Base-by-base conservation (phyloP, 2,888 invertebrate genomes). In the Trichopria drosophilae region DNA sequence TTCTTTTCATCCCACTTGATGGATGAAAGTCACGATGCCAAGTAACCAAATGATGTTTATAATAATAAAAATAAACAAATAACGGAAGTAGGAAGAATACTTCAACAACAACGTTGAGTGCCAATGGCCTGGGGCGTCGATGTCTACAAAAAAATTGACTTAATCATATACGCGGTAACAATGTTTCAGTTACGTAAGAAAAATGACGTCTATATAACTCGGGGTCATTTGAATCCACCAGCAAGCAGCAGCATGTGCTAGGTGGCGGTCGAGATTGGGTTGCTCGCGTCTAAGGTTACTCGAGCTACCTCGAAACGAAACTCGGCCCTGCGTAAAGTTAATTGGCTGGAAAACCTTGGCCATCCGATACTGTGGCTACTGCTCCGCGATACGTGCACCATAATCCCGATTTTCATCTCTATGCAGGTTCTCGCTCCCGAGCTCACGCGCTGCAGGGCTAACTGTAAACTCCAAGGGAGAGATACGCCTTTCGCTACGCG, bases 341-440 rank as follows among this genome's bases (percentile, higher is more conserved):
- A 73, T 73, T 71, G 71, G 65, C 68, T 68, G 71, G 71, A 73
- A 73, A 73, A 72, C 68, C 66, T 65, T 60, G 68, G 71, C 66
- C 66, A 72, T 69, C 66, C 65, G 71, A 71, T 71, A 71, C 67
- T 62, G 62, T 52, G 47, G 68, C 70, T 69, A 67, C 70, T 58
- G 68, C 63, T 61, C 59, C 64, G 63, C 64, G 66, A 70, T 68
- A 69, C 69, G 66, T 69, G 60, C 54, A 58, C 63, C 57, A 59
- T 63, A 66, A 67, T 66, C 62, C 62, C 61, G 60, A 64, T 66
- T 65, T 64, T 62, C 63, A 62, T 61, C 55, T 51, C 49, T 49
- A 20, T 9, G 7, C 22, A 16, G n/a, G 23, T 23, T 26, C 24
- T 12, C 23, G n/a, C 42, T 46, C 42, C 31, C 51, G 24, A 7